A percentile compares a stretch with the other conserved stretches of the same genome.
Evolutionary conservation across 1,140 invertebrate genomes (phyloP).

Genomic region (Hyles euphorbiae): DNA sequence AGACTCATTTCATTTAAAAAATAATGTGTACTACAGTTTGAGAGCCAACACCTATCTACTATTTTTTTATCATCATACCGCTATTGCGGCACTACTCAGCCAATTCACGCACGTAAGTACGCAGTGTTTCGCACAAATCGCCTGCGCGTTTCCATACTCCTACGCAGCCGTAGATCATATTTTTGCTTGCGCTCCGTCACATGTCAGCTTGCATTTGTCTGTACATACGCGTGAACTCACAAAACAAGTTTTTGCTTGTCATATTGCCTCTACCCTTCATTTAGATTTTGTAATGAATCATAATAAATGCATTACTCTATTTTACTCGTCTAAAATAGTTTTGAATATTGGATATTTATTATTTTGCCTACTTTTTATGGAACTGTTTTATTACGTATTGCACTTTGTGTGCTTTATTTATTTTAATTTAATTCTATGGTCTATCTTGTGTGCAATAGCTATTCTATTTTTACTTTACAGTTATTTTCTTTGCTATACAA

Average conservation of each 20-base stretch:
- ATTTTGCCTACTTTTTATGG: too few relatives aligned
- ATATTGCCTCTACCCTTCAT: too few relatives aligned
- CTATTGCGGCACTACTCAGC: not conserved
- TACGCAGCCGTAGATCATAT: not conserved
- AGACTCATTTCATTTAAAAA: not conserved
- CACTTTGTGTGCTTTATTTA: too few relatives aligned
- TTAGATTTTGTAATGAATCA: too few relatives aligned
- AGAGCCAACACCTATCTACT: not conserved
- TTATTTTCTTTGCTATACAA: too few relatives aligned
- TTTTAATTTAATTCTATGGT: not conserved
- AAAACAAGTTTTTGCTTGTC: too few relatives aligned
- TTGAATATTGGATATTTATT: too few relatives aligned
- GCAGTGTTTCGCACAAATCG: not conserved
- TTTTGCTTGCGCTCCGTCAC: slow-evolving; percentile 3
- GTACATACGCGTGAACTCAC: too few relatives aligned
- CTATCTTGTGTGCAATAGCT: not conserved
- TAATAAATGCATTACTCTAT: too few relatives aligned
- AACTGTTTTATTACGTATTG: too few relatives aligned
- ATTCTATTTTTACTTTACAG: too few relatives aligned
- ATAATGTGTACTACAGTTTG: not conserved
- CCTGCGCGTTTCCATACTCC: not conserved
- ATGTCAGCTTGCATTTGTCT: not conserved
- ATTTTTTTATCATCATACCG: not conserved
- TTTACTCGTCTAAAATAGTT: too few relatives aligned
- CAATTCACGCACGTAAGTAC: slow-evolving; percentile 7